Evolutionary conservation across 37 sponge, comb jelly and placozoan genomes (phyloP), one percentile per base, ranked within the genome.

Genomic region (Geodia barretti): DNA sequence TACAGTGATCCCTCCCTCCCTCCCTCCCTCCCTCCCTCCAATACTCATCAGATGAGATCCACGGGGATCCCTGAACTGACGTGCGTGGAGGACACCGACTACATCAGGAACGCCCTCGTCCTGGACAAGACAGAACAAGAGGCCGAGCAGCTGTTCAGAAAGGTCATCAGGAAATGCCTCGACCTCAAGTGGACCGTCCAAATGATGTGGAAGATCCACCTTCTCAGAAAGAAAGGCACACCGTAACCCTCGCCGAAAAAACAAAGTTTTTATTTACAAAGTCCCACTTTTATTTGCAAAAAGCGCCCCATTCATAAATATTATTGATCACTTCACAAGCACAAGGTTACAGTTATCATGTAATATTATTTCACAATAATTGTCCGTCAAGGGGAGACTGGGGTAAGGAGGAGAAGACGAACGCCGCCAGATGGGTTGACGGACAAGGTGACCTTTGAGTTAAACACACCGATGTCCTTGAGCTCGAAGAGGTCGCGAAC

Each of bases 51-150:
- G 96, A 96, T 96, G 96, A 77, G 86, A 4, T 85, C 78, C 61
- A 88, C 96, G 29, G 91, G 93, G 5, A 90, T 96, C 67, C 96
- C 96, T 21, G 93, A 96, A 83, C 77, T 96, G 69, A 81, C 91
- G 24, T 86, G 91, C 62, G 80, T 87, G 75, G 85, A 94, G 43
- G 91, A 90, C 77, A 72, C 87, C 37, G 79, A 86, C 26, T 90
- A 94, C 71, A 80, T 94, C 60, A 62, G 73, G 19, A 71, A 90
- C 29, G 84, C 80, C 20, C 91, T 94, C 20, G 58, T 92, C 3
- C 72, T 90, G 62, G 72, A 80, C 65, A 90, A 87, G 64, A 67
- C 73, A 3, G 93, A 92, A 28, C 74, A 81, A 24, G 85, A 96
- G 29, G 96, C 96, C 14, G 88, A 87, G 63, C 66, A 81, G 62